Evolutionary conservation across 2,888 invertebrate genomes (phyloP).

Genomic region (Drosophila buzzatii): DNA sequence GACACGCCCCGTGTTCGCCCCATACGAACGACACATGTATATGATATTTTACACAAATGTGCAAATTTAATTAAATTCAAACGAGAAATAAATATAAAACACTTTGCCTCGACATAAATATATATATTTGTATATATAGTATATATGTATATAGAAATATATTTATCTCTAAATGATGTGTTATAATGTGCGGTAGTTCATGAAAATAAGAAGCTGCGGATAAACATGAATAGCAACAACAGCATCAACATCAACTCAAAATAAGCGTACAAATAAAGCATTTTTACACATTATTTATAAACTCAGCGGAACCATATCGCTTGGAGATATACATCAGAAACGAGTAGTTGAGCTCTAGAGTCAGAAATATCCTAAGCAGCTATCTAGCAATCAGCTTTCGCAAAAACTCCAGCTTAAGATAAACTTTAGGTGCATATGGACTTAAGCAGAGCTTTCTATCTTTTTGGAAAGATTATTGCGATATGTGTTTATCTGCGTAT

Average conservation of each 20-base stretch:
- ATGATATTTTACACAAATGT: slow-evolving; percentile 80
- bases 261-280: slow-evolving; percentile 18
- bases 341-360: too few relatives aligned
- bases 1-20: slow-evolving; percentile 44
- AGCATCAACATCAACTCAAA: slow-evolving; percentile 25
- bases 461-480: neutral
- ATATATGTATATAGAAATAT: slow-evolving; percentile 18
- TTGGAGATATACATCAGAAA: neutral
- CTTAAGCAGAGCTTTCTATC: neutral
- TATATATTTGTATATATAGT: slow-evolving; percentile 25
- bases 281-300: slow-evolving; percentile 38
- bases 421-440: neutral
- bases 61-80: slow-evolving; percentile 81
- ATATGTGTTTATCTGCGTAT: neutral
- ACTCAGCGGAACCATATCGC: slow-evolving; percentile 36
- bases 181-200: slow-evolving; percentile 24
- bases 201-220: slow-evolving; percentile 47
- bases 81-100: slow-evolving; percentile 77
- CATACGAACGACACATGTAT: slow-evolving; percentile 53
- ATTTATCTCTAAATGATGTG: slow-evolving; percentile 28
- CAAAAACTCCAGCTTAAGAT: neutral
- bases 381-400: neutral
- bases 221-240: slow-evolving; percentile 28
- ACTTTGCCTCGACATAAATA: slow-evolving; percentile 58
- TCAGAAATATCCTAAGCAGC: neutral